Percentiles rank a stretch among this genome's conserved stretches.
phyloP scores from a whole-genome alignment of 2,888 invertebrate species.

The Odontocolon sp. region DNA sequence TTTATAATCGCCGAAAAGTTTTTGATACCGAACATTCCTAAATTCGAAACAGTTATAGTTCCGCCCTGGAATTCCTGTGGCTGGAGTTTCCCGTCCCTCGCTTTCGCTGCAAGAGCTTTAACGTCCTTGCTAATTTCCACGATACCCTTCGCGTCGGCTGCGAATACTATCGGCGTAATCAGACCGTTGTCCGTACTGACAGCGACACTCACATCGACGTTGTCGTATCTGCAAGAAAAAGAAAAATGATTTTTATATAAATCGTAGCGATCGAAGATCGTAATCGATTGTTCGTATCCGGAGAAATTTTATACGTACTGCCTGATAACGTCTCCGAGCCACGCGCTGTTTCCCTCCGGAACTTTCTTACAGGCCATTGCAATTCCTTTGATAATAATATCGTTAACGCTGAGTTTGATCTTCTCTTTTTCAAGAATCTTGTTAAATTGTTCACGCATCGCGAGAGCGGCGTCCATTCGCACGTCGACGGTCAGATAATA shows the following conservation, averaged over 20 bases:
- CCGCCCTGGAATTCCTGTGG: conserved; percentile 99
- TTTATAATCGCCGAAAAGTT: conserved; percentile 97
- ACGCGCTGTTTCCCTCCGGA: conserved; percentile 96
- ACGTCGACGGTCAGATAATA: conserved; percentile 96
- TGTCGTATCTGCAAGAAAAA: conserved; percentile 85
- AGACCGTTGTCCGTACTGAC: conserved; percentile 97
- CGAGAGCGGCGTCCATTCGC: conserved; percentile 88
- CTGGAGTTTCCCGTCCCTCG: conserved; percentile 93
- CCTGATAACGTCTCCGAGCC: conserved; percentile 96
- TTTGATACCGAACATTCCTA: conserved; percentile 96
- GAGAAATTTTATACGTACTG: conserved; percentile 85
- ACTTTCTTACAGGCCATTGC: conserved; percentile 94
- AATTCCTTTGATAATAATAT: conserved; percentile 97
- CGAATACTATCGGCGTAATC: conserved; percentile 97
- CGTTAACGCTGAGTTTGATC: conserved; percentile 96
- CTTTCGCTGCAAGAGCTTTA: conserved; percentile 91
- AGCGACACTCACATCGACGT: conserved; percentile 98
- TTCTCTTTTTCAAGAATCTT: conserved; percentile 89
- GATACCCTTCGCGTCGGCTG: conserved; percentile 94
- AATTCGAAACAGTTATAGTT: conserved; percentile 95
- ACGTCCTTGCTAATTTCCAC: conserved; percentile 91
- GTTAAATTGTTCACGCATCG: conserved; percentile 90
- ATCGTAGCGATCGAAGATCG: not conserved
- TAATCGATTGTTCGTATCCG: conserved; percentile 7
- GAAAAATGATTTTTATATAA: not conserved